Percentiles rank a stretch among this genome's conserved stretches.
Evolutionary conservation across 2,113 vertebrate species (phyloP).

Genomic region (Melozone crissalis): DNA sequence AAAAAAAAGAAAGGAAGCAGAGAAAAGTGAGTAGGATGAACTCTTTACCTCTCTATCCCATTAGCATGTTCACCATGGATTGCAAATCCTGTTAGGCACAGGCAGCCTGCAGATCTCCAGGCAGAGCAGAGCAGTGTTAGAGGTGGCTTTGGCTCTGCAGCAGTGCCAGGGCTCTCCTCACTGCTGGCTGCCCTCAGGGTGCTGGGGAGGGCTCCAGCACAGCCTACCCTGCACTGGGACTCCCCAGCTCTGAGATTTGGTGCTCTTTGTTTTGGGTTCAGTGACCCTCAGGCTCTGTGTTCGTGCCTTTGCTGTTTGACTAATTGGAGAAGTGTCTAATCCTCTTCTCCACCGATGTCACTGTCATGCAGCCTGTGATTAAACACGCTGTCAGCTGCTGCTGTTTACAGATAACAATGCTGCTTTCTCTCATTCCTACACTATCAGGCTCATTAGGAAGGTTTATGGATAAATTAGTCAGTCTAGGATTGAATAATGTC

Average conservation of each 20-base stretch:
- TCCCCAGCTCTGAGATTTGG: neutral
- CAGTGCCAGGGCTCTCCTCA: fast-evolving
- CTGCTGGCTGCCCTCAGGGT: neutral
- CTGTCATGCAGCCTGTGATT: slow-evolving; percentile 3
- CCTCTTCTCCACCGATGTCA: neutral
- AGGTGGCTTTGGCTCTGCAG: neutral
- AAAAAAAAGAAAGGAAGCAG: neutral
- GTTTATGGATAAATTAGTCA: slow-evolving; percentile 10
- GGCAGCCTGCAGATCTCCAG: neutral
- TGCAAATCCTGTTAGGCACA: neutral
- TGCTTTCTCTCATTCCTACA: neutral
- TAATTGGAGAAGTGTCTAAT: slow-evolving; percentile 11
- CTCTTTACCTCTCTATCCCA: slow-evolving; percentile 50
- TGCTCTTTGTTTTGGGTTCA: neutral
- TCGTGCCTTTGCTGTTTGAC: neutral
- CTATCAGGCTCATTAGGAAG: slow-evolving; percentile 13
- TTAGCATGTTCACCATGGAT: neutral
- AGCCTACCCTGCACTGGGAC: neutral
- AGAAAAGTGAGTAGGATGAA: slow-evolving; percentile 34
- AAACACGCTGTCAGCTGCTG: neutral
- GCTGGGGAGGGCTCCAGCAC: neutral
- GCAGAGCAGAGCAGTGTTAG: fast-evolving
- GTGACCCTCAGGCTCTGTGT: neutral
- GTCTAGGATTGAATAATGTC: neutral
- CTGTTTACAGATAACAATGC: slow-evolving; percentile 28